phyloP scores from a whole-genome alignment of 2,797 vertebrate species.

The Centroberyx gerrardi region DNA sequence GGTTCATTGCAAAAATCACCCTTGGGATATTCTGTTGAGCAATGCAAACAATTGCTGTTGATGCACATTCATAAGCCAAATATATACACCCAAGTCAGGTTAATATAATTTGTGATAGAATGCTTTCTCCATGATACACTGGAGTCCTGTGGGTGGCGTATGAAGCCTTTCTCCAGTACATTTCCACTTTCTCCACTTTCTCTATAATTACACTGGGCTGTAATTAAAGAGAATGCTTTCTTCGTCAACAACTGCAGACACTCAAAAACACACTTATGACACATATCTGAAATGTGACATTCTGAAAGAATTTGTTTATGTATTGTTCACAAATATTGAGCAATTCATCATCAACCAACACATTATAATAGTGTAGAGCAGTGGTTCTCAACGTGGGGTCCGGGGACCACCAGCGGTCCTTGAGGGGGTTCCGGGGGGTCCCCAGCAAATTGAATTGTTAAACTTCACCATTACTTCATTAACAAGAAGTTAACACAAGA shows the following conservation, averaged over 20 bases:
- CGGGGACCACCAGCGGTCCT: too few species aligned
- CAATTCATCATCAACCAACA: background rate
- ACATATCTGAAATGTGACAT: slow-evolving; percentile 2
- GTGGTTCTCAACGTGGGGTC: too few species aligned
- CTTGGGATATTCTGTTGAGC: background rate
- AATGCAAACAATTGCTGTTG: background rate
- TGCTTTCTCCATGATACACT: background rate
- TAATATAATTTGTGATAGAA: background rate
- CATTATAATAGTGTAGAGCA: background rate
- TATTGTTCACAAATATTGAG: slow-evolving; percentile 1
- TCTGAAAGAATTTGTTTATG: slow-evolving; percentile 12
- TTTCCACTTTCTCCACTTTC: slow-evolving; percentile 42
- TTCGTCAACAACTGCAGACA: slow-evolving; percentile 40
- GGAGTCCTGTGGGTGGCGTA: background rate
- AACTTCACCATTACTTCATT: too few species aligned
- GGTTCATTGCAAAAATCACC: background rate
- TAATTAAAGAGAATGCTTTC: slow-evolving; percentile 19
- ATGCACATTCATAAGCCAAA: background rate
- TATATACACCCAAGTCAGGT: background rate
- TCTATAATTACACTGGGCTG: slow-evolving; percentile 35
- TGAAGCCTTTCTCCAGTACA: background rate
- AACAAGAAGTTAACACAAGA: too few species aligned
- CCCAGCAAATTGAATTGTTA: too few species aligned
- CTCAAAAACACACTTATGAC: slow-evolving; percentile 27
- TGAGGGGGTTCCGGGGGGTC: too few species aligned